Base-by-base conservation (phyloP, 2,113 vertebrate genomes). In the Odocoileus hemionus region DNA sequence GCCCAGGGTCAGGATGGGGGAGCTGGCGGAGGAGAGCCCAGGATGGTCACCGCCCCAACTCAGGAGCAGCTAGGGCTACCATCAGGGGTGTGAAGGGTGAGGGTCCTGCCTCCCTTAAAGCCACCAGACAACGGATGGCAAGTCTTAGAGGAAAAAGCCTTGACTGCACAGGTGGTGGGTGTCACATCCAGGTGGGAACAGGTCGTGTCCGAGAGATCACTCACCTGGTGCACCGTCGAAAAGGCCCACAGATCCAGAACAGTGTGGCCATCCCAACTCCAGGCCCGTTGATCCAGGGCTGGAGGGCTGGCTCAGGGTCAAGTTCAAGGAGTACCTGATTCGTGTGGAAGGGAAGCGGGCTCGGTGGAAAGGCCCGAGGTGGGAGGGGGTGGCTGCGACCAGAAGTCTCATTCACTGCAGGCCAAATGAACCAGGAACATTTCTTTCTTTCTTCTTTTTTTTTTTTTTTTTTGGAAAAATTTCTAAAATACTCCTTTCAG, bases 361-460 rank as follows among this genome's bases (percentile, higher is more conserved):
- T 33, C 7, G 0, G 26, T 43, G 0, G 2, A 39, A 33, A 26
- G 64, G 43, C 6, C 2, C 0, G 28, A 28, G 16, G 54, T 2
- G 1, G 2, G 28, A 70, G n/a, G 1, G 14, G 0, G 5, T 3
- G 7, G n/a, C 86, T 61, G 12, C 0, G 3, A 39, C 5, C 8
- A 43, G 80, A 67, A 19, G 50, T n/a, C 23, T 74, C 74, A 0
- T 13, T 9, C 25, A 39, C 19, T 2, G 21, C 11, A 30, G 85
- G 85, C 91, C n/a, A 52, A n/a, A 89, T 28, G 60, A 55, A 19
- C 52, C n/a, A 7, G 0, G 26, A 85, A 64, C 9, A 0, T 28
- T 39, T 85, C 26, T 84, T 50, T 33, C 15, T 1, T 19, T 26
- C 67, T 30, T 52, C 12, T 26, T 83, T 30, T 54, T 43, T 70